These are phyloP conservation scores for Pagrus major DNA, from an alignment of 2,113 vertebrate genomes.

Conservation along the genomic window DNA sequence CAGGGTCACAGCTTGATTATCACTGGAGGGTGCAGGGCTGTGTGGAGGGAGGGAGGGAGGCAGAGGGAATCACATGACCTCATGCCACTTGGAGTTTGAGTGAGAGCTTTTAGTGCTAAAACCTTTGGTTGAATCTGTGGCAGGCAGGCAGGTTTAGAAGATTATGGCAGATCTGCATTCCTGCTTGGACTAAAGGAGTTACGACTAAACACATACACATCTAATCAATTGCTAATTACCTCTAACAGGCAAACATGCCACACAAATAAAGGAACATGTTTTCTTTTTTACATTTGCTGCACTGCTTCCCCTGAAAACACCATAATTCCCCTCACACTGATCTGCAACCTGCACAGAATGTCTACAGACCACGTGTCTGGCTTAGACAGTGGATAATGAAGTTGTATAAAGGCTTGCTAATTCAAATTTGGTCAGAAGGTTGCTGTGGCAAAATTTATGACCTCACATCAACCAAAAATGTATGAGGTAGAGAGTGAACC, in stretches of 20 bases:
- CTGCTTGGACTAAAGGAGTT: not conserved
- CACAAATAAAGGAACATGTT: not conserved
- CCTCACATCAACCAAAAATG: not conserved
- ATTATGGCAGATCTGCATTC: constrained; percentile 6
- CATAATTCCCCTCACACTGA: not conserved
- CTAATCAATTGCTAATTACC: not conserved
- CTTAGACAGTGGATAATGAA: not conserved
- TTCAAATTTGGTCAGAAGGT: not conserved
- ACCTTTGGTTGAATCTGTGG: constrained; percentile 3
- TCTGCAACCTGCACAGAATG: not conserved
- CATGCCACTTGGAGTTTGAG: constrained; percentile 2
- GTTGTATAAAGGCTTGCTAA: not conserved
- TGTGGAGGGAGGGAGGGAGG: not conserved
- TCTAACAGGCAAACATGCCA: not conserved
- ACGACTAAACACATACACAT: not conserved
- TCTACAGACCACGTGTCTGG: not conserved
- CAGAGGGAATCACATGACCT: constrained; percentile 27
- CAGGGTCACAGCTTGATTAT: constrained; percentile 55
- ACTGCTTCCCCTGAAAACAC: not conserved
- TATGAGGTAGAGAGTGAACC: not conserved
- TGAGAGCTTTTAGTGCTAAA: constrained; percentile 29
- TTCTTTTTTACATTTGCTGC: too few relatives aligned
- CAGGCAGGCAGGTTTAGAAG: constrained; percentile 16
- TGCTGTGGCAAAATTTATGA: not conserved
- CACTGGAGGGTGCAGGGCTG: constrained; percentile 23